Base-by-base conservation (phyloP, 2,797 vertebrate species). In the Phaenicophaeus curvirostris region DNA sequence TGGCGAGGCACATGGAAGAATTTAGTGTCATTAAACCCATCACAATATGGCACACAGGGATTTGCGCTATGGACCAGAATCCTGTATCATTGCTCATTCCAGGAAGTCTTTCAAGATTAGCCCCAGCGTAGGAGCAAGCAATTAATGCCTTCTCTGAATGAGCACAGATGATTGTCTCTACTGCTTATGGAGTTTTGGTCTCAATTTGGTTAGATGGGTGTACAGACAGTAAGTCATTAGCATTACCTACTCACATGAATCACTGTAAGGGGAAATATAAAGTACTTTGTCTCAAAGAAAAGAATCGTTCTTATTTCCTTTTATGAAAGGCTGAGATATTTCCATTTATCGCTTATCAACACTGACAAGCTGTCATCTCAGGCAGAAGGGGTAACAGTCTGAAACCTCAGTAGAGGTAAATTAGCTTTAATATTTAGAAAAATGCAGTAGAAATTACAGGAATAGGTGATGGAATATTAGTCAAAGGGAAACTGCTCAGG, bases 231-330 rank as follows among this genome's bases (percentile, higher is more conserved):
- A 97, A 97, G 84, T 85, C 85, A 89, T 96, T 95, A 95, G 87
- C 95, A 75, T 97, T 95, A 96, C 87, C 89, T 81, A 93, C 82
- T 95, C 86, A 79, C 62, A 94, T 96, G 93, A 93, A 89, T 97
- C 83, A 94, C 94, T 81, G 89, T 57, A 83, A 73, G 44, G 89
- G 61, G 93, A 96, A 95, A 58, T 79, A 85, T 91, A 30, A 96
- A 94, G 88, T 48, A 85, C 84, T 92, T 95, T 66, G n/a, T 66
- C 94, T 96, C 77, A 91, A 92, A 97, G 69, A 94, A 94, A 96
- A 85, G 78, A 20, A 61, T 63, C 41, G 63, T 91, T 94, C 69
- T 95, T 81, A 61, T 87, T 96, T 93, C 91, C 75, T 51, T 77
- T 12, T 66, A 92, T 91, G 84, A 94, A 96, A 92, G 55, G 48